These are phyloP conservation scores for Percopsis transmontana DNA, from an alignment of 2,113 vertebrate species.

Conservation along the genomic window DNA sequence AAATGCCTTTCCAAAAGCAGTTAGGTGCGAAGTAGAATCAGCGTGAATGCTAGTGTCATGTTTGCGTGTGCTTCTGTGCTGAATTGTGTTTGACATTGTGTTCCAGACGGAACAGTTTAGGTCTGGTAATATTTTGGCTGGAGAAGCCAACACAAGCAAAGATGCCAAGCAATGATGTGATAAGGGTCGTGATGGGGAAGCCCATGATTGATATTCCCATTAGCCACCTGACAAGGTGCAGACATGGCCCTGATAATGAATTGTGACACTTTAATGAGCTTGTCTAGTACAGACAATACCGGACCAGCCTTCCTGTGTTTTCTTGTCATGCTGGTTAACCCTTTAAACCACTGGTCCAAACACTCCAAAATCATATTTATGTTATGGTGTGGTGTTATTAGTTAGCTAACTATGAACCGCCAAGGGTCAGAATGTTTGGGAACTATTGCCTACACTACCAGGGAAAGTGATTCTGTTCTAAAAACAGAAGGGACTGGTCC, in stretches of 20 bases:
- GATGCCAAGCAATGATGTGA: conserved; percentile 45
- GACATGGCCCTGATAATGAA: conserved; percentile 75
- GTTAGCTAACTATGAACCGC: too few species aligned
- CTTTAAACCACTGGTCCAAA: conserved; percentile 50
- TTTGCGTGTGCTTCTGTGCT: conserved; percentile 49
- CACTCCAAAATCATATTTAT: neutral
- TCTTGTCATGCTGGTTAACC: conserved; percentile 59
- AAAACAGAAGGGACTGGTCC: too few species aligned
- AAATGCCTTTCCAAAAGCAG: neutral
- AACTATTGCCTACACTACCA: too few species aligned
- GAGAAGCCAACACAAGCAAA: conserved; percentile 54
- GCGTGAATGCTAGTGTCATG: conserved; percentile 23
- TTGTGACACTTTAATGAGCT: conserved; percentile 84
- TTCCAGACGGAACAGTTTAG: conserved; percentile 59
- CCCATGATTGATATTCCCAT: conserved; percentile 82
- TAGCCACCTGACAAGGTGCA: conserved; percentile 76
- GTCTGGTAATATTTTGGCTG: conserved; percentile 64
- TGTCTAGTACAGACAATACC: conserved; percentile 73
- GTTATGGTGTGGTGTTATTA: too few species aligned
- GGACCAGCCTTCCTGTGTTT: conserved; percentile 60
- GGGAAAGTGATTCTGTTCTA: too few species aligned
- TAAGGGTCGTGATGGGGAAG: conserved; percentile 56
- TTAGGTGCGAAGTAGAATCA: neutral
- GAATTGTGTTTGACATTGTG: conserved; percentile 64
- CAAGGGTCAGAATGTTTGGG: too few species aligned